Evolutionary conservation across 2,888 invertebrate species (phyloP).

Genomic region (Clunio marinus): DNA sequence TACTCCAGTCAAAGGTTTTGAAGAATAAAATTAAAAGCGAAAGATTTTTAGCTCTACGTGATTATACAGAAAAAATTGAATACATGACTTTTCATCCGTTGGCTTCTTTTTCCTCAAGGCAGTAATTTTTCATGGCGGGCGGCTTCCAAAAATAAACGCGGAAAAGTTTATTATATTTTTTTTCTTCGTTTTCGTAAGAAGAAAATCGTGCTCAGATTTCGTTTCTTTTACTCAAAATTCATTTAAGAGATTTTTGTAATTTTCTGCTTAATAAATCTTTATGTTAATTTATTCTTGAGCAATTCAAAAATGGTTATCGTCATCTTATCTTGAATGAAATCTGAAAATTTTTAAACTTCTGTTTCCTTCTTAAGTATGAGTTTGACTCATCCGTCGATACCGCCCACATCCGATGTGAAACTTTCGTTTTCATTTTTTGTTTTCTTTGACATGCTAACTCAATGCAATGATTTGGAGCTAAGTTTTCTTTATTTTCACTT

Average conservation of each 20-base stretch:
- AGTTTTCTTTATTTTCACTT: conserved; percentile 6
- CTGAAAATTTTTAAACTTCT: background rate
- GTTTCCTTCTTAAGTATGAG: background rate
- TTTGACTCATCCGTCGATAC: background rate
- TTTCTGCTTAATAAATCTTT: too few relatives aligned
- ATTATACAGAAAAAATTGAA: conserved; percentile 2
- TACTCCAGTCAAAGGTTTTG: too few relatives aligned
- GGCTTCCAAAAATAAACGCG: conserved; percentile 33
- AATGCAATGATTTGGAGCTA: conserved; percentile 23
- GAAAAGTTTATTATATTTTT: conserved; percentile 18
- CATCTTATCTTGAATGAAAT: background rate
- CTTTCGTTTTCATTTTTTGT: background rate
- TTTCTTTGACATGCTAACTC: background rate
- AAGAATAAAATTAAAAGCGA: too few relatives aligned
- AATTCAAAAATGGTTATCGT: too few relatives aligned
- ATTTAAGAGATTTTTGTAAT: background rate
- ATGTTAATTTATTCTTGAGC: too few relatives aligned
- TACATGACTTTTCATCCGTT: background rate
- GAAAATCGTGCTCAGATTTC: background rate
- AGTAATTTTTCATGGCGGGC: conserved; percentile 1
- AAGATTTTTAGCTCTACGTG: too few relatives aligned
- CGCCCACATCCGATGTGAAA: background rate
- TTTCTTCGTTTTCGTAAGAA: background rate
- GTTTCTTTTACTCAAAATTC: background rate
- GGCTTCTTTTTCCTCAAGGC: too few relatives aligned